A percentile compares a stretch with the other conserved stretches of the same genome.
Conservation (phyloP, 2,113 vertebrate species). For the Pseudorasbora parva region DNA sequence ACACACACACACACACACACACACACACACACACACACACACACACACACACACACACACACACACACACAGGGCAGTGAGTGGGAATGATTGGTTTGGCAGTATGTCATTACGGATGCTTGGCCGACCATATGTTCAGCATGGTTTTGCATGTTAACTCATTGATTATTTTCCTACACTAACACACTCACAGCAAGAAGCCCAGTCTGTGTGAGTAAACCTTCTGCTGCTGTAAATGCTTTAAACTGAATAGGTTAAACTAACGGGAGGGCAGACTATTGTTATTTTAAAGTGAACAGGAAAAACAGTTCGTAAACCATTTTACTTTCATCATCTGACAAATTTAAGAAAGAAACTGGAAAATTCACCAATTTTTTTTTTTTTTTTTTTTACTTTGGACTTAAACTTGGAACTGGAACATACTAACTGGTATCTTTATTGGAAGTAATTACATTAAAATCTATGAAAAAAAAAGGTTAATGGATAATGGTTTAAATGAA, state of each 20-base stretch:
- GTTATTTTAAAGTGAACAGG: not conserved
- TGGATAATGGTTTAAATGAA: too few species aligned
- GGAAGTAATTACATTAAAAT: not conserved
- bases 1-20: too few species aligned
- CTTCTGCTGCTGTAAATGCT: conserved; percentile 24
- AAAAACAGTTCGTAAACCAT: not conserved
- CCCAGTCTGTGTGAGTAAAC: conserved; percentile 21
- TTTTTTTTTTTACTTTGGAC: not conserved
- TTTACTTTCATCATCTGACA: not conserved
- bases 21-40: not conserved
- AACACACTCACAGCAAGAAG: conserved; percentile 27
- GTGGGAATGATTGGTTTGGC: conserved; percentile 28
- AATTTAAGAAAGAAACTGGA: not conserved
- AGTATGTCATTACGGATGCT: conserved; percentile 34
- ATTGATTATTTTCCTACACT: conserved; percentile 42
- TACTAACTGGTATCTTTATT: not conserved
- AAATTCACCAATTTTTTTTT: not conserved
- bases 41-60: conserved; percentile 4
- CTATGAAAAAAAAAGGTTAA: too few species aligned
- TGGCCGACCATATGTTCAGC: conserved; percentile 41
- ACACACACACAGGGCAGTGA: conserved; percentile 18
- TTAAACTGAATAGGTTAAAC: conserved; percentile 44
- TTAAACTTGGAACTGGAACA: not conserved
- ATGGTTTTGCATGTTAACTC: conserved; percentile 26
- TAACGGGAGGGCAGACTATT: not conserved